These are phyloP conservation scores for Synergus itoensis DNA, from an alignment of 2,888 invertebrate genomes.

Conservation along the genomic window DNA sequence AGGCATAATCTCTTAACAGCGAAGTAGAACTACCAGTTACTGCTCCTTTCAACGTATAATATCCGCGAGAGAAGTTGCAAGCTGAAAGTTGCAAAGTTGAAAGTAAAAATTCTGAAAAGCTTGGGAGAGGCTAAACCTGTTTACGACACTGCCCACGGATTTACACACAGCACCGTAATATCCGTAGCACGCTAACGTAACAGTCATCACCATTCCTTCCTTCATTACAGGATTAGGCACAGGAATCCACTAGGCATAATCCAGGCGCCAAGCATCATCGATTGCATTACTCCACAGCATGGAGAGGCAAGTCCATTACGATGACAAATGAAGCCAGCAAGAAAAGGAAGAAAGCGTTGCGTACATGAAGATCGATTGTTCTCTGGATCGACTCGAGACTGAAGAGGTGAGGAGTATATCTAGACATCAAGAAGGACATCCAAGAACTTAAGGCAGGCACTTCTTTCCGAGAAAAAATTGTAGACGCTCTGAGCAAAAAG, in stretches of 20 bases:
- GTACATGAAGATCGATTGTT: background rate
- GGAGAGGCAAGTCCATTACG: too few species aligned
- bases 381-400: background rate
- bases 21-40: background rate
- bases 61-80: background rate
- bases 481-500: slow-evolving; percentile 53
- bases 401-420: background rate
- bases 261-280: too few species aligned
- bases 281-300: too few species aligned
- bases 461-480: background rate
- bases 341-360: too few species aligned
- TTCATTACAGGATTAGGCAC: too few species aligned
- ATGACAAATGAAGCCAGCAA: too few species aligned
- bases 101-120: slow-evolving; percentile 4
- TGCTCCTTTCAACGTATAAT: background rate
- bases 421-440: background rate
- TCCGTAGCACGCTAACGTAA: background rate
- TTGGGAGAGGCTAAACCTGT: slow-evolving; percentile 2
- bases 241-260: too few species aligned
- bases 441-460: background rate
- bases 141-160: background rate
- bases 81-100: background rate
- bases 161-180: slow-evolving; percentile 3
- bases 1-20: too few species aligned
- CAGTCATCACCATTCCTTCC: too few species aligned